Conservation (phyloP, 2,888 invertebrate species). For the Laothoe populi region DNA sequence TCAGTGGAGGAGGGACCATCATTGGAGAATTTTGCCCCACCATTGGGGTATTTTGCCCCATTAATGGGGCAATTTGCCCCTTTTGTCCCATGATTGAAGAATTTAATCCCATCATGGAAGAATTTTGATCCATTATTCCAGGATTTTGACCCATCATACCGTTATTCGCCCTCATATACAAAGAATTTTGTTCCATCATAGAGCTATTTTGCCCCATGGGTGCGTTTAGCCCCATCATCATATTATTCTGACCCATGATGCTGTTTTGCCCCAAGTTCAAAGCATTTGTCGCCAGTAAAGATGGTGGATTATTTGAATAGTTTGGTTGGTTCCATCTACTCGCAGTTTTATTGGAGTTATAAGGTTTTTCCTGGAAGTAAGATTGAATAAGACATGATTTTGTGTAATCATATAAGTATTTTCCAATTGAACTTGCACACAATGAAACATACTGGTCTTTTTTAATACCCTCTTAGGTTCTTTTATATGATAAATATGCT, state of each 20-base stretch:
- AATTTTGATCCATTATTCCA: neutral
- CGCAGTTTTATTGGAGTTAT: neutral
- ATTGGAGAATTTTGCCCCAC: neutral
- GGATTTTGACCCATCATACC: neutral
- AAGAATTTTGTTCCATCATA: neutral
- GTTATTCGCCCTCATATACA: neutral
- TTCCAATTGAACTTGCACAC: neutral
- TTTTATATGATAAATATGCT: too few species aligned
- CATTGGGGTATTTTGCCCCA: neutral
- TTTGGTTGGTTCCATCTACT: neutral
- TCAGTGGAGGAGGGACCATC: constrained; percentile 14
- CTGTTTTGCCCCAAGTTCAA: neutral
- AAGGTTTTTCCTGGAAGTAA: neutral
- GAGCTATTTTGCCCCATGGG: neutral
- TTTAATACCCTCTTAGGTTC: too few species aligned
- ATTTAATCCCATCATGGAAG: neutral
- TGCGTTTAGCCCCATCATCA: too few species aligned
- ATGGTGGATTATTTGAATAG: neutral
- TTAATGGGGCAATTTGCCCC: neutral
- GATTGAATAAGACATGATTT: neutral
- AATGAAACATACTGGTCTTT: too few species aligned
- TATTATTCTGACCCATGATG: neutral
- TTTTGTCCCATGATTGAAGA: neutral
- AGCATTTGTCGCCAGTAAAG: neutral
- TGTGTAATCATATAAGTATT: too few species aligned